phyloP scores from a whole-genome alignment of 2,797 vertebrate species.

The Caiman crocodilus region DNA sequence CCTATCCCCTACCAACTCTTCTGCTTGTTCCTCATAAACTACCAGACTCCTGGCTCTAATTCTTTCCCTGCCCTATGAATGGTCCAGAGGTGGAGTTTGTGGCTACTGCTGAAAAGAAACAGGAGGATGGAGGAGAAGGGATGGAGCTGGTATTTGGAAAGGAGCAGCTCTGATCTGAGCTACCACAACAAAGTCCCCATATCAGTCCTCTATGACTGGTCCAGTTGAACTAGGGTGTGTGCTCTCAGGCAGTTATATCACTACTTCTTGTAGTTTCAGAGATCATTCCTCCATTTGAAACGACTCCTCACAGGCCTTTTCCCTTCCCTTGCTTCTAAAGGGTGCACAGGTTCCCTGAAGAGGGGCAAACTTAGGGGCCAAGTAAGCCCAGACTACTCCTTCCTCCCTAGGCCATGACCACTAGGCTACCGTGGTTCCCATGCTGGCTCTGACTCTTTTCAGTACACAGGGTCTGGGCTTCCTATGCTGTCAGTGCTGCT shows the following conservation, averaged over 20 bases:
- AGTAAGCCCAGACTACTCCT: too few relatives aligned
- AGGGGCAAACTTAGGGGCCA: too few relatives aligned
- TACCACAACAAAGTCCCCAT: neutral
- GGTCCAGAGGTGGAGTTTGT: neutral
- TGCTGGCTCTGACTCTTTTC: too few relatives aligned
- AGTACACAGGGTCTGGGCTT: too few relatives aligned
- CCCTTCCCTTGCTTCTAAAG: neutral
- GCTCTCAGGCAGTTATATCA: neutral
- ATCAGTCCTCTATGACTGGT: neutral
- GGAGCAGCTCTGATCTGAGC: neutral
- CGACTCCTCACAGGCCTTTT: neutral
- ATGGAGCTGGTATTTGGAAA: neutral
- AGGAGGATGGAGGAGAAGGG: neutral
- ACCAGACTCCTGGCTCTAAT: neutral
- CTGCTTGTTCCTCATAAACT: too few relatives aligned
- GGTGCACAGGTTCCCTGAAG: too few relatives aligned
- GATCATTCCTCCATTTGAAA: neutral
- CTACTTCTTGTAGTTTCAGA: neutral
- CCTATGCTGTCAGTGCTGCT: too few relatives aligned
- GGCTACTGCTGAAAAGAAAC: neutral
- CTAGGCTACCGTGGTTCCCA: too few relatives aligned
- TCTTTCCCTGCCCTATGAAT: neutral
- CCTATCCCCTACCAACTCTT: too few relatives aligned
- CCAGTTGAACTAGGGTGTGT: neutral
- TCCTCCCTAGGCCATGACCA: too few relatives aligned